Conservation (phyloP, 2,797 vertebrate species). For the Notoglanidium macrostoma region DNA sequence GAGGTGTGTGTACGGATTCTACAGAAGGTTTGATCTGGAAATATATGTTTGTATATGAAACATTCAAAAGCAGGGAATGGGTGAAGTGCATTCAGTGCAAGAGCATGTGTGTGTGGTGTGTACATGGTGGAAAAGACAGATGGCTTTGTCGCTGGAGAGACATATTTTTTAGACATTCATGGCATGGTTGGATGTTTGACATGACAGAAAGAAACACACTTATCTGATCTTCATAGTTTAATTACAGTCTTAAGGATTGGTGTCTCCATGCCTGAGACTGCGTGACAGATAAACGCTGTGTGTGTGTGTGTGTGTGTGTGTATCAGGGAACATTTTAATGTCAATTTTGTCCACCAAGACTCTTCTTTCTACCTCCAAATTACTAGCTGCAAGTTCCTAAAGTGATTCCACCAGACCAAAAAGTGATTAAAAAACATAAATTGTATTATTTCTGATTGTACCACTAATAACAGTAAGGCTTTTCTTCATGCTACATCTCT, state of each 20-base stretch:
- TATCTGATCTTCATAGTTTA: conserved; percentile 5
- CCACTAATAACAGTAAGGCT: background rate
- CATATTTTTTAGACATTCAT: background rate
- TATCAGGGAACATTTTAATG: background rate
- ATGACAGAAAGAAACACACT: background rate
- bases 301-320: conserved; percentile 12
- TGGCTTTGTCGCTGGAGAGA: background rate
- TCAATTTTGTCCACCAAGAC: background rate
- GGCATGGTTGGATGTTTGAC: background rate
- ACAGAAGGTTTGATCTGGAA: background rate
- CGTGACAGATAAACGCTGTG: background rate
- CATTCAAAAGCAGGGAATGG: background rate
- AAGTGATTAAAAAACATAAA: background rate
- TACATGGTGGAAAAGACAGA: background rate
- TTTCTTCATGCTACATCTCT: background rate
- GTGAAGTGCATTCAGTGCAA: background rate
- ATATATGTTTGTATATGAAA: conserved; percentile 20
- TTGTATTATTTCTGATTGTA: background rate
- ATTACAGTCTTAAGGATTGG: background rate
- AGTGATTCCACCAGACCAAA: background rate
- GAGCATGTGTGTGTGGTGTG: background rate
- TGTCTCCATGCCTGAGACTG: background rate
- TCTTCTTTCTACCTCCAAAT: background rate
- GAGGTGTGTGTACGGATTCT: background rate
- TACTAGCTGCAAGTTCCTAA: background rate